Percentiles rank a stretch among this genome's conserved stretches.
phyloP scores from a whole-genome alignment of 2,888 invertebrate species.

The Drosophila anomelani region DNA sequence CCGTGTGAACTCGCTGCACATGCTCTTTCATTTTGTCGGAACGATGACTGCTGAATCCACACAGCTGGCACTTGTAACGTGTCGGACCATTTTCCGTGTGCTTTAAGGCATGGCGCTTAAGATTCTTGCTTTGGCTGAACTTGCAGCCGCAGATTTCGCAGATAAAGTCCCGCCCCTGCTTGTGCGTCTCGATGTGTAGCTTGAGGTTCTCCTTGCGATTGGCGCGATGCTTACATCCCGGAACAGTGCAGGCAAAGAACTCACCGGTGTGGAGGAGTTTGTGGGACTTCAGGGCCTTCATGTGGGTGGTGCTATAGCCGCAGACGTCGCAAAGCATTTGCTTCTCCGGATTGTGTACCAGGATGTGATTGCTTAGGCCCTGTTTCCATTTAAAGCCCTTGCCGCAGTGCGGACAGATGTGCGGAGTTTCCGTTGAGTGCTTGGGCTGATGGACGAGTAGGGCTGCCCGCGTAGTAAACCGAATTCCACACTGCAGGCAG shows the following conservation, averaged over 20 bases:
- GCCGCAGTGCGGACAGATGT: constrained; percentile 85
- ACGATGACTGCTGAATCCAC: constrained; percentile 85
- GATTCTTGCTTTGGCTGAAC: constrained; percentile 86
- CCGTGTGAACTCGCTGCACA: constrained; percentile 83
- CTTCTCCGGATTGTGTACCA: constrained; percentile 85
- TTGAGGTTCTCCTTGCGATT: constrained; percentile 86
- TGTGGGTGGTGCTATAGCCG: constrained; percentile 86
- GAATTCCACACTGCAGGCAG: constrained; percentile 85
- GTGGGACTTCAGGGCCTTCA: constrained; percentile 86
- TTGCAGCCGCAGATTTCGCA: constrained; percentile 87
- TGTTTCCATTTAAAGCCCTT: constrained; percentile 87
- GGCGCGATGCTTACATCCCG: constrained; percentile 85
- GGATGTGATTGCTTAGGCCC: constrained; percentile 86
- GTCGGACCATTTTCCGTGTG: constrained; percentile 76
- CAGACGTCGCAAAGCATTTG: constrained; percentile 87
- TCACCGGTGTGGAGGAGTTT: constrained; percentile 86
- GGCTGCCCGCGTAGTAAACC: constrained; percentile 85
- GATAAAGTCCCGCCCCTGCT: constrained; percentile 86
- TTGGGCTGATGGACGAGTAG: constrained; percentile 86
- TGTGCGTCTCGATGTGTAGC: constrained; percentile 86
- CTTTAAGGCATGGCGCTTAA: constrained; percentile 83
- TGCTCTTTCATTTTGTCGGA: constrained; percentile 86
- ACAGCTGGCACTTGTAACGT: constrained; percentile 84
- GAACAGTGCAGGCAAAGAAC: constrained; percentile 85
- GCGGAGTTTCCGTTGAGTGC: constrained; percentile 86